Conservation (phyloP, 2,888 invertebrate species). For the Noctua pronuba region DNA sequence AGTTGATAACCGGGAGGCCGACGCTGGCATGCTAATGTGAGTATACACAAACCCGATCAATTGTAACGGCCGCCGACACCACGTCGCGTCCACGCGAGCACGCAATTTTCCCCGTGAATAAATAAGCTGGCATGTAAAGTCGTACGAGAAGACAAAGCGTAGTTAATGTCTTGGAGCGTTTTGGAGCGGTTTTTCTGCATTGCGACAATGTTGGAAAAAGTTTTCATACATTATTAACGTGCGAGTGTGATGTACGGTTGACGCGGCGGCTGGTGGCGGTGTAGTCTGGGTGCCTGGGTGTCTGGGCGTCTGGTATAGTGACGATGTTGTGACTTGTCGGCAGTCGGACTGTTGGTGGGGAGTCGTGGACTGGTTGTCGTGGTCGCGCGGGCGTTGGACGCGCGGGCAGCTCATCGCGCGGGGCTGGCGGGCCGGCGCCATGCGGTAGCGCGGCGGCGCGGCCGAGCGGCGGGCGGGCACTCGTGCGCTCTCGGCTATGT, state of each 20-base stretch:
- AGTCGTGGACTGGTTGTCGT: slow-evolving; percentile 83
- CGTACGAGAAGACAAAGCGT: slow-evolving; percentile 65
- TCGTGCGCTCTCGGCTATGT: slow-evolving; percentile 90
- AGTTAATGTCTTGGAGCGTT: slow-evolving; percentile 66
- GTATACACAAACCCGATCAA: slow-evolving; percentile 76
- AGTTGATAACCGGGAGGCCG: slow-evolving; percentile 87
- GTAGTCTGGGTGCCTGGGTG: slow-evolving; percentile 52
- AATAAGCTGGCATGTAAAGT: slow-evolving; percentile 69
- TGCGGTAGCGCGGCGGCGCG: slow-evolving; percentile 86
- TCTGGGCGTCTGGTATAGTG: slow-evolving; percentile 63
- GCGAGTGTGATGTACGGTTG: slow-evolving; percentile 65
- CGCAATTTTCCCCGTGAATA: slow-evolving; percentile 67
- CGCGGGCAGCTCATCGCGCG: slow-evolving; percentile 74
- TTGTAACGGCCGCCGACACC: slow-evolving; percentile 59
- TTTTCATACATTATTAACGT: slow-evolving; percentile 76
- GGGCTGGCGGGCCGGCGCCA: slow-evolving; percentile 75
- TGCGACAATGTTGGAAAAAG: slow-evolving; percentile 83
- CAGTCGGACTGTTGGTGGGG: slow-evolving; percentile 88
- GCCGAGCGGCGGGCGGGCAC: slow-evolving; percentile 86
- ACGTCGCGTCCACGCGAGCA: slow-evolving; percentile 62
- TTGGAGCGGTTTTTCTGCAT: slow-evolving; percentile 82
- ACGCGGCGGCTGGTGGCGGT: slow-evolving; percentile 63
- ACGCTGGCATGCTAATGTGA: slow-evolving; percentile 90
- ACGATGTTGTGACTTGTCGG: slow-evolving; percentile 80
- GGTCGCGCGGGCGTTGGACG: slow-evolving; percentile 66